These are phyloP conservation scores for Glaucidium brasilianum DNA, from an alignment of 2,113 vertebrate species.

Conservation along the genomic window DNA sequence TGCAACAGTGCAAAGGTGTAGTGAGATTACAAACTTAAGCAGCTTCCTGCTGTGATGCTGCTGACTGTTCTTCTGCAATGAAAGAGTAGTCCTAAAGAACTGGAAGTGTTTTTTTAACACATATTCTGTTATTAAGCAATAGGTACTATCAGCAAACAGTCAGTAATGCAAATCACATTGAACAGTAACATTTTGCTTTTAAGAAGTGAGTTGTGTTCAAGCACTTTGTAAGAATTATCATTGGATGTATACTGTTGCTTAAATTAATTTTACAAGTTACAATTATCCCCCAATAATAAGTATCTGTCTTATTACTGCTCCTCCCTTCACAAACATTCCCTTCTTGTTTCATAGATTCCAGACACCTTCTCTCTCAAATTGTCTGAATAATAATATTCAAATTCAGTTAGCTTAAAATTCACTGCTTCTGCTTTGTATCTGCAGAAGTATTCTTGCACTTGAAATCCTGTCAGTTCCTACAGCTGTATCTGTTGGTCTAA, in stretches of 20 bases:
- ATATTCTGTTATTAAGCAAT: background rate
- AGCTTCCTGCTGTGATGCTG: background rate
- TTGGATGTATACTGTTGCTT: background rate
- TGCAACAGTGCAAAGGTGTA: background rate
- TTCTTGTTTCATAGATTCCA: background rate
- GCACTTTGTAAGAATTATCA: background rate
- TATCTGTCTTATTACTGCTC: background rate
- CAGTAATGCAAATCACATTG: background rate
- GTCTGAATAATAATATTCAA: background rate
- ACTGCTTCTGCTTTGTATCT: background rate
- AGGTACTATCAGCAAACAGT: background rate
- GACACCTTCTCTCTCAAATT: background rate
- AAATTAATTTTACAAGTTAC: background rate
- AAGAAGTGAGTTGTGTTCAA: background rate
- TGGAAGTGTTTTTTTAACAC: background rate
- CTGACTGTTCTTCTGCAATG: background rate
- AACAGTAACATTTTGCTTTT: background rate
- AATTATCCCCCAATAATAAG: background rate
- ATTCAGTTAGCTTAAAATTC: background rate
- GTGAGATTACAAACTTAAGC: background rate
- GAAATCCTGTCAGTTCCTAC: background rate
- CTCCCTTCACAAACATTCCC: background rate
- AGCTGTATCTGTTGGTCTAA: background rate
- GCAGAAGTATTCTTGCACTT: background rate
- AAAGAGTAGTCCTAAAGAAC: background rate